Evolutionary conservation across 2,888 invertebrate genomes (phyloP), one percentile per base, ranked within the genome.

Genomic region (Celastrina argiolus): DNA sequence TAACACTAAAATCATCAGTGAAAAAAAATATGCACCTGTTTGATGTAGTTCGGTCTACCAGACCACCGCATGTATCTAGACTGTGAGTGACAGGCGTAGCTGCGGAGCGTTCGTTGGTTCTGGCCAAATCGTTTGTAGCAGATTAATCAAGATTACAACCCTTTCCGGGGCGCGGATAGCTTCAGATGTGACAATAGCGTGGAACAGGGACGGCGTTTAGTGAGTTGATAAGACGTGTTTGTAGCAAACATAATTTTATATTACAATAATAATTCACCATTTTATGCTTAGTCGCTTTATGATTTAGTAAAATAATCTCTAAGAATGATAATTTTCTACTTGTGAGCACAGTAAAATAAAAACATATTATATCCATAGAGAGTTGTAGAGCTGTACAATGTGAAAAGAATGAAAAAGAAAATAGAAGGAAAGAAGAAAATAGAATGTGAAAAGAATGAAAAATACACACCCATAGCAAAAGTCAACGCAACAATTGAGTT

Each of bases 121-220:
- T 58, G 41, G 58, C 58, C 65, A 66, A 59, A 80, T 86, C 71
- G 87, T 90, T 89, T 87, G 89, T 86, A 81, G 78, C 80, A 82
- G 85, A 90, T 90, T 89, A 85, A 89, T 90, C 90, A 89, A 90
- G 89, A 90, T 89, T 88, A 88, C 80, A 81, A 81, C 83, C 84
- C 88, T 88, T 85, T 84, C 75, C 73, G 72, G 75, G 74, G 74
- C 70, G 69, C 70, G 78, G 85, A 87, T 88, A 88, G 87, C 84
- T 86, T 83, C 85, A 77, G 82, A 85, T 83, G 81, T 80, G 84
- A 82, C 83, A 81, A 87, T 87, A 79, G 87, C 87, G 41, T 31
- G 65, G 65, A 85, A 34, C 36, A 34, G 39, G 31, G 12, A 51
- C 51, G 18, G 22, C 3, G 22, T 26, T 45, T 45, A 45, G 14